Base-by-base conservation (phyloP, 2,113 vertebrate genomes). In the Lepus americanus region DNA sequence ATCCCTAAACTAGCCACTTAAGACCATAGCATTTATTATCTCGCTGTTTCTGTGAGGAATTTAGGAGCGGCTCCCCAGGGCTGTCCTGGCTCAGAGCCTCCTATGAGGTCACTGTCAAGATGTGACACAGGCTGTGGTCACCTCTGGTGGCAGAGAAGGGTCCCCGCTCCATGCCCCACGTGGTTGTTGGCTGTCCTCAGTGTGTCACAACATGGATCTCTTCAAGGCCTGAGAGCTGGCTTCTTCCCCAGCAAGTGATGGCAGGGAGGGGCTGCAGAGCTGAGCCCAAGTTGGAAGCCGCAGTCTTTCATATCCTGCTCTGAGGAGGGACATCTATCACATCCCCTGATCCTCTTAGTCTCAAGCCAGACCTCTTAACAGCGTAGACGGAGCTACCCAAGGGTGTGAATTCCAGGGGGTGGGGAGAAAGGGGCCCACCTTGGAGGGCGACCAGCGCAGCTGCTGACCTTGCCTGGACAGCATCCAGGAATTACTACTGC, bases 101-200 rank as follows among this genome's bases (percentile, higher is more conserved):
- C 61, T 39, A 13, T 10, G 67, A 33, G 55, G 36, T 63, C 25
- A 31, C 61, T 27, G 64, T 73, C 33, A 51, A 23, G 33, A 22
- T 4, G 7, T 31, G 0, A 36, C 23, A 5, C 2, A 6, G 31
- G 59, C 72, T 39, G 1, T 0, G 1, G 31, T 80, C 87, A 63
- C 27, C 63, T 31, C n/a, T 33, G 72, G 27, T 0, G 0, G 31
- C n/a, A 39, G 33, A 69, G 14, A n/a, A n/a, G 70, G 72, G 22
- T 17, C 5, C 59, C 19, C 4, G 0, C 53, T 31, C 29, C 33
- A 22, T 33, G 36, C 22, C 31, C 39, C 39, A 0, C 0, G 2
- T 51, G 51, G 16, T 36, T 13, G 12, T n/a, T 23, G 9, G 51
- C 63, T 39, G 53, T 20, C 13, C 59, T 63, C 8, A 9, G 6